Evolutionary conservation across 2,113 vertebrate species (phyloP).

Genomic region (Melanerpes aurifrons): DNA sequence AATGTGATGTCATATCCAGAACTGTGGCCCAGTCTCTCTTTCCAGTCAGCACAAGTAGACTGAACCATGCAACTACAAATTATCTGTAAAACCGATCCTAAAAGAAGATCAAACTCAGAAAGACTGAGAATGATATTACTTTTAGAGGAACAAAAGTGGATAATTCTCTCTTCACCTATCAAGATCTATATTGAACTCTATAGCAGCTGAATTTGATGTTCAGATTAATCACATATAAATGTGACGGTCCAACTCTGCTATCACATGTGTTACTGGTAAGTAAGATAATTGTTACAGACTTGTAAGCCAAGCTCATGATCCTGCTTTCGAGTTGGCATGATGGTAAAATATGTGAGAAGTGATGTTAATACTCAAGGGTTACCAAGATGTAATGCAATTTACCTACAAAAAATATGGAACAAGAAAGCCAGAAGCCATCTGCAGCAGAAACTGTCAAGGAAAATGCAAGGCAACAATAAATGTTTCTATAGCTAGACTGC

Average conservation of each 20-base stretch:
- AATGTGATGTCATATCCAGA: background rate
- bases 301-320: background rate
- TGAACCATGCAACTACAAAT: background rate
- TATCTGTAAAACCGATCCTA: background rate
- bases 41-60: background rate
- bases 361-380: background rate
- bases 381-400: background rate
- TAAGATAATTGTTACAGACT: background rate
- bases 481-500: background rate
- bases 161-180: background rate
- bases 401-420: no score
- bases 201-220: background rate
- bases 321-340: background rate
- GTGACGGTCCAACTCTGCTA: background rate
- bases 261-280: background rate
- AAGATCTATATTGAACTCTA: background rate
- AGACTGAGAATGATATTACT: background rate
- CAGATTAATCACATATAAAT: background rate
- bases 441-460: background rate
- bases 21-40: background rate
- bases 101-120: background rate
- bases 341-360: background rate
- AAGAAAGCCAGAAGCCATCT: background rate
- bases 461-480: background rate
- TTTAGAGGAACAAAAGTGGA: background rate